Base-by-base conservation (phyloP, 1,140 invertebrate genomes). In the Lepidurus packardi region DNA sequence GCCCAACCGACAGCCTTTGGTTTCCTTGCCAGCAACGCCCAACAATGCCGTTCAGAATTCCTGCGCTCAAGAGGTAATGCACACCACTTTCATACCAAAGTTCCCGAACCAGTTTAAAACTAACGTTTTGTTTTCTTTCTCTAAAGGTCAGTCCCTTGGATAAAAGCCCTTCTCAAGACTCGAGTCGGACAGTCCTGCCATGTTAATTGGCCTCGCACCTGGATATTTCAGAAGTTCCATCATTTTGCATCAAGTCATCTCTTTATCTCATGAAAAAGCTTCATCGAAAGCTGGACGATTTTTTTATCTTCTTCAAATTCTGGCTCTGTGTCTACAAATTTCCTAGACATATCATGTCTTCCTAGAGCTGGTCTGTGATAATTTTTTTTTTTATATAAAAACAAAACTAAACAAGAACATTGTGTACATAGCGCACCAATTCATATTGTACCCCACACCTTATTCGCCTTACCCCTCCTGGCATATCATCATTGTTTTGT, bases 1-100 rank as follows among this genome's bases (percentile, higher is more conserved):
- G 34, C 34, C 7, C n/a, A 65, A 77, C 43, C 43, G 76, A 44
- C 76, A 77, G 53, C 76, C 76, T 34, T 65, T 77, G 24, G 76
- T 43, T 9, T 65, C 65, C 6, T 65, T 77, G 44, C 25, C 76
- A 25, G 45, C 76, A 34, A 77, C 65, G 41, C 76, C 76, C 45
- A 77, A 77, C 44, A 65, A 21, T 65, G 53, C 16, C 21, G 53
- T 65, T n/a, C 53, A 65, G 13, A 65, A 65, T 65, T 65, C 53
- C 21, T 65, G 53, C 53, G 53, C 53, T 65, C 53, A 65, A 65
- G 53, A 65, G 53, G 53, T 65, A 65, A 65, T n/a, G 16, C 16
- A 9, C 53, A 65, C 16, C 16, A 1, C 13, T 7, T 16, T 1
- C 53, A 1, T 21, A 7, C 21, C 3, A 16, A 47, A 65, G 21